These are phyloP conservation scores for Rhipidura dahli DNA, from an alignment of 2,113 vertebrate genomes.

Conservation along the genomic window DNA sequence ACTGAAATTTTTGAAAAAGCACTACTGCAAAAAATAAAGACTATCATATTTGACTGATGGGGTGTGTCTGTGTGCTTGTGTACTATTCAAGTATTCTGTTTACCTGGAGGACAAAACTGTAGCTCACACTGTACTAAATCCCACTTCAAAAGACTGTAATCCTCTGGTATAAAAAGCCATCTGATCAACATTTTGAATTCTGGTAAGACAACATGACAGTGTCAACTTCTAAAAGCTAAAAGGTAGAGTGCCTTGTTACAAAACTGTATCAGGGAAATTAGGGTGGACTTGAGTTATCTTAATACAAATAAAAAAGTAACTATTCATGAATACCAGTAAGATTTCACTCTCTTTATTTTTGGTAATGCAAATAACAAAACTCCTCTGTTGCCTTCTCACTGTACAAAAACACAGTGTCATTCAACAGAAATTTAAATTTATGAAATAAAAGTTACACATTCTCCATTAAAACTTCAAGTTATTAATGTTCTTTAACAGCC, in stretches of 20 bases:
- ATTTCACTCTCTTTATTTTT: not conserved
- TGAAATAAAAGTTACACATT: not conserved
- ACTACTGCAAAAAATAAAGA: not conserved
- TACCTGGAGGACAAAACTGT: not conserved
- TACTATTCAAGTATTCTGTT: not conserved
- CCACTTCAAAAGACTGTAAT: not conserved
- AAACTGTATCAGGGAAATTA: not conserved
- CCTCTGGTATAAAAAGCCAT: not conserved
- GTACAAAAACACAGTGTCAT: not conserved
- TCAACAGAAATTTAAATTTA: not conserved
- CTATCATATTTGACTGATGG: not conserved
- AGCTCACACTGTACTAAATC: not conserved
- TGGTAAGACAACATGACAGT: not conserved
- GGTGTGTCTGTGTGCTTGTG: fast-evolving
- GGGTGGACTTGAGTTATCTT: conserved; percentile 44
- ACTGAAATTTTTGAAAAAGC: not conserved
- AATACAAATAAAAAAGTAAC: conserved; percentile 35
- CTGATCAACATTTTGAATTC: not conserved
- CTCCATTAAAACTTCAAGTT: not conserved
- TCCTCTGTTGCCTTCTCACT: not conserved
- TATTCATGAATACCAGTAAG: conserved; percentile 27
- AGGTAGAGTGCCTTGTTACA: not conserved
- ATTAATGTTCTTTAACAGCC: not conserved
- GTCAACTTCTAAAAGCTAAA: not conserved
- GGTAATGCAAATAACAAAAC: conserved; percentile 18